These are phyloP conservation scores for Pyrgus malvae DNA, from an alignment of 2,888 invertebrate species.

Conservation along the genomic window DNA sequence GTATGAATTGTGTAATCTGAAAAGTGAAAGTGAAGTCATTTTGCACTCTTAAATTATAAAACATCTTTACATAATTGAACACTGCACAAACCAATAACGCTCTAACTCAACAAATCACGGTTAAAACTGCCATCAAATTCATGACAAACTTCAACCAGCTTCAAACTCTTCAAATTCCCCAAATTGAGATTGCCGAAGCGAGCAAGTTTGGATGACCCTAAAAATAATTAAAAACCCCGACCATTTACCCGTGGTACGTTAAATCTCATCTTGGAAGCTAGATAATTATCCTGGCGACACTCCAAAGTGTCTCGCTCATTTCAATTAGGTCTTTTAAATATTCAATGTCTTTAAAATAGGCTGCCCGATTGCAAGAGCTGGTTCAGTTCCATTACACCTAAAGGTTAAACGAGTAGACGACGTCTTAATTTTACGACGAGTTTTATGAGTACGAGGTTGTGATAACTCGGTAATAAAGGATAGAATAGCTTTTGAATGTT, in stretches of 20 bases:
- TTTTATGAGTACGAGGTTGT: slow-evolving; percentile 58
- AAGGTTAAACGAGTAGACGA: slow-evolving; percentile 76
- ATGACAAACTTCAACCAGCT: slow-evolving; percentile 33
- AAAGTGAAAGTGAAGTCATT: no score
- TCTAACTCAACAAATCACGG: neutral
- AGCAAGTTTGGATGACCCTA: slow-evolving; percentile 42
- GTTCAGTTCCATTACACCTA: slow-evolving; percentile 73
- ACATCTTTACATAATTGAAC: neutral
- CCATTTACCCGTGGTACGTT: slow-evolving; percentile 74
- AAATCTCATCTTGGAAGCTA: slow-evolving; percentile 78
- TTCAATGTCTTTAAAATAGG: slow-evolving; percentile 82
- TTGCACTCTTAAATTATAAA: no score
- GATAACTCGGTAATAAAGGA: slow-evolving; percentile 44
- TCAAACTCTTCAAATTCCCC: neutral
- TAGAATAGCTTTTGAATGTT: slow-evolving; percentile 42
- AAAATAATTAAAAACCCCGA: slow-evolving; percentile 54
- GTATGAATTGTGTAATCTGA: no score
- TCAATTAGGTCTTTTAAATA: slow-evolving; percentile 82
- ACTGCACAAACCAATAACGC: neutral
- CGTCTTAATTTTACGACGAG: slow-evolving; percentile 68
- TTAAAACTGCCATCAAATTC: slow-evolving; percentile 15
- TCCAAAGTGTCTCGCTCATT: slow-evolving; percentile 81
- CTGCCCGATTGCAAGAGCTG: slow-evolving; percentile 69
- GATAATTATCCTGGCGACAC: slow-evolving; percentile 81
- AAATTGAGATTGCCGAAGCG: slow-evolving; percentile 39